Conservation (phyloP, 2,888 invertebrate genomes). For the Lepidochitona cinerea region DNA sequence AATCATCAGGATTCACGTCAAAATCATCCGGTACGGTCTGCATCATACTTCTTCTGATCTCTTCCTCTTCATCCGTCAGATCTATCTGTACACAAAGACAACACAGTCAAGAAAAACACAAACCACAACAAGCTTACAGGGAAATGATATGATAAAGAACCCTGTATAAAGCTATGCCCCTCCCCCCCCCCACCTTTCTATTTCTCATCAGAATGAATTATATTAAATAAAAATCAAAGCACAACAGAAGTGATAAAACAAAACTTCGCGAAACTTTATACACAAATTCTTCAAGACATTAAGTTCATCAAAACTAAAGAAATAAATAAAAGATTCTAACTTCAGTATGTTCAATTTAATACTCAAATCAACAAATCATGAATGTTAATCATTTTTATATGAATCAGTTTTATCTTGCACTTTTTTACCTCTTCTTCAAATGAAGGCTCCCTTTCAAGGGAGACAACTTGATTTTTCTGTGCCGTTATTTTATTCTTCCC, state of each 20-base stretch:
- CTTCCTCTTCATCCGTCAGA: background rate
- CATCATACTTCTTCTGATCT: background rate
- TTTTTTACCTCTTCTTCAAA: background rate
- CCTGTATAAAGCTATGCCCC: too few relatives aligned
- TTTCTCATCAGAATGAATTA: too few relatives aligned
- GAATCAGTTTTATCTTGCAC: too few relatives aligned
- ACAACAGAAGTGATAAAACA: background rate
- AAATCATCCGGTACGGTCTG: background rate
- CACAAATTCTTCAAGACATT: background rate
- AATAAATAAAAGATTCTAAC: background rate
- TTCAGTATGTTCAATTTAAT: background rate
- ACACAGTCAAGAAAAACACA: background rate
- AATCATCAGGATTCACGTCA: slow-evolving; percentile 23
- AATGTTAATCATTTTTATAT: too few relatives aligned
- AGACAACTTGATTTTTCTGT: too few relatives aligned
- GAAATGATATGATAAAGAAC: too few relatives aligned
- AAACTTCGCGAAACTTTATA: too few relatives aligned
- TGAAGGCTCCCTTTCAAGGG: background rate
- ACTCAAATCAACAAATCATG: background rate
- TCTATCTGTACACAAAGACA: background rate
- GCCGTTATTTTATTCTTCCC: background rate
- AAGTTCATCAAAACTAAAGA: background rate
- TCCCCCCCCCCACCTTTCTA: too few relatives aligned
- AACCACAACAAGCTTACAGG: too few relatives aligned
- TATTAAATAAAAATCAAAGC: background rate